Percentiles rank a stretch among this genome's conserved stretches.
Conservation (phyloP, 2,888 invertebrate genomes). For the Conops quadrifasciatus region DNA sequence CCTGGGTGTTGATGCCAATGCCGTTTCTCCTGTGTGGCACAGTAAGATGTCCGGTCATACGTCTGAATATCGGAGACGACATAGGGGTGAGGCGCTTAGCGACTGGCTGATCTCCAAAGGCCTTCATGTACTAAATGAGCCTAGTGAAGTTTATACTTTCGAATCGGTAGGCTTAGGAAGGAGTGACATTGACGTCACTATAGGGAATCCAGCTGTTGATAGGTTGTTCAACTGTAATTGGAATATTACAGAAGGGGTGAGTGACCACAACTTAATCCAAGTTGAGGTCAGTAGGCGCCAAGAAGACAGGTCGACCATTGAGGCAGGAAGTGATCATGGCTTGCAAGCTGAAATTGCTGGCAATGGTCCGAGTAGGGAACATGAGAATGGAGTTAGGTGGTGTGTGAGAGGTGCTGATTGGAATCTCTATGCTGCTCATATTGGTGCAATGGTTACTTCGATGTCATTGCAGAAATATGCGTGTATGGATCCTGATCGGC, state of each 20-base stretch:
- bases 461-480: background rate
- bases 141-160: background rate
- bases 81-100: background rate
- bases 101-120: background rate
- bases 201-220: background rate
- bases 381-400: background rate
- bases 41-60: background rate
- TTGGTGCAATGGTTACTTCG: no score
- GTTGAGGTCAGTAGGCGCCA: no score
- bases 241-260: background rate
- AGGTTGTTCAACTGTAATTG: background rate
- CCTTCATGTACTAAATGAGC: background rate
- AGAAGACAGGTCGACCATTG: no score
- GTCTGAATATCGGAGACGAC: background rate
- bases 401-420: background rate
- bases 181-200: constrained; percentile 3
- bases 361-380: background rate
- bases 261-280: background rate
- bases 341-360: no score
- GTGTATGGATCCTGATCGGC: background rate
- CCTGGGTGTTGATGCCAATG: background rate
- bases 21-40: background rate
- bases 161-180: background rate
- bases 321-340: no score
- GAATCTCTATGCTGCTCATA: no score